Percentiles rank a stretch among this genome's conserved stretches.
These are phyloP conservation scores for Falco biarmicus DNA, from an alignment of 2,797 vertebrate genomes.

Conservation along the genomic window DNA sequence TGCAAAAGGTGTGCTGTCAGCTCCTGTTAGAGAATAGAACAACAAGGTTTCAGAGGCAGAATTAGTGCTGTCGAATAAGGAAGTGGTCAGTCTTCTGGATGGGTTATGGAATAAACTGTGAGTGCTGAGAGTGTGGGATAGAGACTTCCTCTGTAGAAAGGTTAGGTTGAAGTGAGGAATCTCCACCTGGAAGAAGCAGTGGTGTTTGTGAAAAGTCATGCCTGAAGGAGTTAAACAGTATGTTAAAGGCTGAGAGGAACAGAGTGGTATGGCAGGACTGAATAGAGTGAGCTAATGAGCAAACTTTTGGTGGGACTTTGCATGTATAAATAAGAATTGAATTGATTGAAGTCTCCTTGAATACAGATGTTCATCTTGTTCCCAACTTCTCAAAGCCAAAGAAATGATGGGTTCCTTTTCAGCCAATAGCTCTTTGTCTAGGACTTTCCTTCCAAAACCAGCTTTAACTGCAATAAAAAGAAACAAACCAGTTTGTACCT, in stretches of 20 bases:
- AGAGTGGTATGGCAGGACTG: background rate
- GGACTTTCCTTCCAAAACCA: background rate
- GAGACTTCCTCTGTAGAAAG: background rate
- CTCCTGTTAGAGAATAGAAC: background rate
- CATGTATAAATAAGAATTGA: background rate
- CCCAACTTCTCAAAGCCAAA: background rate
- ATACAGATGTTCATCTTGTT: too few species aligned
- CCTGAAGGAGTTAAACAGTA: background rate
- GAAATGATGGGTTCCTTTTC: background rate
- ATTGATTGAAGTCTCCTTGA: too few species aligned
- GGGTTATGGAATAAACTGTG: background rate
- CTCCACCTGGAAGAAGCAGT: background rate
- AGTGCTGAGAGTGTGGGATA: background rate
- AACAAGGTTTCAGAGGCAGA: background rate
- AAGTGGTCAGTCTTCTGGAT: background rate
- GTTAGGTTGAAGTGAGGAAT: background rate
- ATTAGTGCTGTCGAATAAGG: background rate
- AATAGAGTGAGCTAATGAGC: background rate
- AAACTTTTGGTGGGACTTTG: background rate
- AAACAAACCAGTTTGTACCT: background rate
- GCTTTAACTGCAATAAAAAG: background rate
- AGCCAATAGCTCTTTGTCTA: background rate
- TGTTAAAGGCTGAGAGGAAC: background rate
- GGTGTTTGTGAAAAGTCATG: background rate
- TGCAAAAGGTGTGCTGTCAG: background rate